Conservation (phyloP, 2,888 invertebrate species). For the Drosophila anceps region DNA sequence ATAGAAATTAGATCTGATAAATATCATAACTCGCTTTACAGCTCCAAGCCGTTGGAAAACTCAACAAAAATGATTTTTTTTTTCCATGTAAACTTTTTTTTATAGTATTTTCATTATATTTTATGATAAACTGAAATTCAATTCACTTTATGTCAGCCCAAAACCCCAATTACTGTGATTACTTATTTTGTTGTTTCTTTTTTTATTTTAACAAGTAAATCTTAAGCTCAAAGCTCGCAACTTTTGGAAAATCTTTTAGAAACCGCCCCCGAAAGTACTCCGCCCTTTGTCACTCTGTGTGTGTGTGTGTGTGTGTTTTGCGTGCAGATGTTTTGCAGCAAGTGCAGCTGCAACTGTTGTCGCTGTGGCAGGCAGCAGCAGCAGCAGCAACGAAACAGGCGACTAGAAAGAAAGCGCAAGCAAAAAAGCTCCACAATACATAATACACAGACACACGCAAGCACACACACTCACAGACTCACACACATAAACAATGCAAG, state of each 20-base stretch:
- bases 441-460: neutral
- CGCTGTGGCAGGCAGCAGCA: slow-evolving; percentile 31
- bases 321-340: slow-evolving; percentile 29
- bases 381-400: slow-evolving; percentile 71
- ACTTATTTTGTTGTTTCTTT: neutral
- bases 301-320: slow-evolving; percentile 7
- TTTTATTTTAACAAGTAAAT: neutral
- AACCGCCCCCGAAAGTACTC: neutral
- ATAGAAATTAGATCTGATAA: neutral
- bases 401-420: slow-evolving; percentile 77
- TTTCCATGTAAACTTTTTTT: neutral
- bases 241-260: slow-evolving; percentile 11
- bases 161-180: slow-evolving; percentile 6
- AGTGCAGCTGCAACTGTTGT: slow-evolving; percentile 70
- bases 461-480: slow-evolving; percentile 6
- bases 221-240: neutral
- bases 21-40: neutral
- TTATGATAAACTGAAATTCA: neutral
- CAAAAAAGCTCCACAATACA: slow-evolving; percentile 53
- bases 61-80: neutral
- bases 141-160: neutral
- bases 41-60: neutral
- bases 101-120: neutral
- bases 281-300: neutral
- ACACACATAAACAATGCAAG: slow-evolving; percentile 4